These are phyloP conservation scores for Volucella bombylans DNA, from an alignment of 2,888 invertebrate genomes.

Conservation along the genomic window DNA sequence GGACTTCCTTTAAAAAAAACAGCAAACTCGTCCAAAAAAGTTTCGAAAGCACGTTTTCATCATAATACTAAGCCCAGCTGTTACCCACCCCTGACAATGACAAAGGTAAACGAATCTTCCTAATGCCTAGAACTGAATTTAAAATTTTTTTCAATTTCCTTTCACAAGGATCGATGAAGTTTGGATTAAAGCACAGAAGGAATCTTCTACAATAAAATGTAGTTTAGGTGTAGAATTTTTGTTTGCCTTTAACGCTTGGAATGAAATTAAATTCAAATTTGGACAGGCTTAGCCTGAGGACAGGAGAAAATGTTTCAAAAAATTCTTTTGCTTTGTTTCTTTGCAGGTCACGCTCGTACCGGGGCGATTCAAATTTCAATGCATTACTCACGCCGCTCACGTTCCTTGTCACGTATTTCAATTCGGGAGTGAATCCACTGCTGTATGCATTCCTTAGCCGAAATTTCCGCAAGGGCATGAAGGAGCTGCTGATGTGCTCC, in stretches of 20 bases:
- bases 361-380: conserved; percentile 89
- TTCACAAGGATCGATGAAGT: conserved; percentile 9
- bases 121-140: no score
- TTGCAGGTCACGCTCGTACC: conserved; percentile 85
- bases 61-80: not conserved
- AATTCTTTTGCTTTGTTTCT: conserved; percentile 23
- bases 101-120: no score
- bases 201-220: no score
- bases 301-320: not conserved
- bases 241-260: no score
- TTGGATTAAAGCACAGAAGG: no score
- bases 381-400: conserved; percentile 92
- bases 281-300: not conserved
- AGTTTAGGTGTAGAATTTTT: conserved; percentile 1
- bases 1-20: no score
- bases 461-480: conserved; percentile 92
- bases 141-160: not conserved
- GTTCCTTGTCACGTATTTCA: conserved; percentile 93
- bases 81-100: no score
- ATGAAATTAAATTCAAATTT: conserved; percentile 30
- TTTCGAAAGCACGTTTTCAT: not conserved
- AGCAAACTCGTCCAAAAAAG: not conserved
- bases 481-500: conserved; percentile 88
- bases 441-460: conserved; percentile 93
- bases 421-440: conserved; percentile 94